A percentile compares a stretch with the other conserved stretches of the same genome.
These are phyloP conservation scores for Artibeus jamaicensis DNA, from an alignment of 2,797 vertebrate species.

Conservation along the genomic window DNA sequence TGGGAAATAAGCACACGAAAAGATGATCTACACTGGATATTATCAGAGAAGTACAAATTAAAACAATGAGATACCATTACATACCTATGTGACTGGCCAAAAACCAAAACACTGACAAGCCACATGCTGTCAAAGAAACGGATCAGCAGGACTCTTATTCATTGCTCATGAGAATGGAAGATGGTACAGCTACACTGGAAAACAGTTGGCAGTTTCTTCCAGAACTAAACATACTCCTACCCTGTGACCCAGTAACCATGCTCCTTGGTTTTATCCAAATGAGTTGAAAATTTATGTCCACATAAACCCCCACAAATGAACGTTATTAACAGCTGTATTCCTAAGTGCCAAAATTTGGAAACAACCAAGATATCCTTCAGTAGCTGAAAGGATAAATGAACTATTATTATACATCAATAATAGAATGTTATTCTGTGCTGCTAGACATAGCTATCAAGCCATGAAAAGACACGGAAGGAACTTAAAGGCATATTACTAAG, in stretches of 20 bases:
- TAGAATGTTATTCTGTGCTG: background rate
- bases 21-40: background rate
- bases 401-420: background rate
- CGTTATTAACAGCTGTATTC: background rate
- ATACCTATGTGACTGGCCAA: background rate
- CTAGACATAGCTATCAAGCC: background rate
- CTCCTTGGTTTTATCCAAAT: background rate
- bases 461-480: background rate
- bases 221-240: background rate
- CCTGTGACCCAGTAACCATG: background rate
- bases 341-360: background rate
- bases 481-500: background rate
- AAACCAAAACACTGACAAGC: background rate
- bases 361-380: background rate
- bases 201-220: background rate
- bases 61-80: background rate
- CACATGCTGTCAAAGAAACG: background rate
- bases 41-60: background rate
- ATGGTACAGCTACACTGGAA: background rate
- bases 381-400: background rate
- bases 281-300: background rate
- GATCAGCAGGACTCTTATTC: background rate
- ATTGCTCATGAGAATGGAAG: background rate
- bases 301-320: background rate
- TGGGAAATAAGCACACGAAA: background rate